Percentiles rank a stretch among this genome's conserved stretches.
Conservation (phyloP, 2,888 invertebrate genomes). For the Aromia moschata region DNA sequence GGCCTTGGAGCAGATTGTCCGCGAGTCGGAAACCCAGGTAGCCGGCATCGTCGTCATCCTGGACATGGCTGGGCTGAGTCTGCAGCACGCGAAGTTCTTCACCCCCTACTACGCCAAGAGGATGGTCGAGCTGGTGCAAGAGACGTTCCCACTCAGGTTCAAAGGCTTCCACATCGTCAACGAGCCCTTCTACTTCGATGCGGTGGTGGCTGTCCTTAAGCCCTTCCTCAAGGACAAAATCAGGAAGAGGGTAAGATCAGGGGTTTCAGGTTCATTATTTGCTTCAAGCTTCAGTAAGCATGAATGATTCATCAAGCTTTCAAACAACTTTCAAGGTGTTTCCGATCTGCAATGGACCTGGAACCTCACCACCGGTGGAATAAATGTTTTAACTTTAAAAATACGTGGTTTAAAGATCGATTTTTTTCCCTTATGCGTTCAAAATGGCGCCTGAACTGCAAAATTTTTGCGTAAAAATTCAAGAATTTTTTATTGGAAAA, state of each 20-base stretch:
- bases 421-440: too few relatives aligned
- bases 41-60: conserved; percentile 66
- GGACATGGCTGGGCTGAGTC: conserved; percentile 62
- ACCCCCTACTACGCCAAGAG: conserved; percentile 63
- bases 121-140: conserved; percentile 65
- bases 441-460: too few relatives aligned
- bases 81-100: conserved; percentile 65
- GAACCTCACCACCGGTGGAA: too few relatives aligned
- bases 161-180: conserved; percentile 64
- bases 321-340: too few relatives aligned
- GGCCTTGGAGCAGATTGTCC: conserved; percentile 65
- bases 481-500: too few relatives aligned
- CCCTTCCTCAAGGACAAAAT: conserved; percentile 84
- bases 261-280: too few relatives aligned
- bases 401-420: too few relatives aligned
- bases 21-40: conserved; percentile 68
- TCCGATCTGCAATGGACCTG: too few relatives aligned
- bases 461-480: too few relatives aligned
- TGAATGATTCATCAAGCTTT: too few relatives aligned
- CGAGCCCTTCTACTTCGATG: conserved; percentile 64
- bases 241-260: conserved; percentile 73
- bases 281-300: too few relatives aligned
- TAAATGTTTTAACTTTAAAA: too few relatives aligned
- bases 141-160: conserved; percentile 64
- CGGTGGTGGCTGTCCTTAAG: conserved; percentile 76